Conservation (phyloP, 2,797 vertebrate genomes). For the Nasua narica region DNA sequence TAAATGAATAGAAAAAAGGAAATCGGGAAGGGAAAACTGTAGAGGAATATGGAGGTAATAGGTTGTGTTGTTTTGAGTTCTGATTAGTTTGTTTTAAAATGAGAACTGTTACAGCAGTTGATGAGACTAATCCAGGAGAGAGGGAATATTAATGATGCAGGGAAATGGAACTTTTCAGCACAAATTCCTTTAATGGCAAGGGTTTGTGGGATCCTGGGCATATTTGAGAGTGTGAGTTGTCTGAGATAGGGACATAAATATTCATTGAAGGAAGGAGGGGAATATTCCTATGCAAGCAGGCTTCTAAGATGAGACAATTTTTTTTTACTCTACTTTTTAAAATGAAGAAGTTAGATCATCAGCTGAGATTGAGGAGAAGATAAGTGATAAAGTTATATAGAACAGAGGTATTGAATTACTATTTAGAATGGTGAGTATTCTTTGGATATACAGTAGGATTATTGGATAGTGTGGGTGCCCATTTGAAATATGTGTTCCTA, state of each 20-base stretch:
- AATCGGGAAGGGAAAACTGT: background rate
- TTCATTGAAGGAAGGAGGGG: background rate
- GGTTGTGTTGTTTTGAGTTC: background rate
- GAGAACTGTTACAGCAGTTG: background rate
- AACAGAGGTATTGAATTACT: background rate
- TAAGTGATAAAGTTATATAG: background rate
- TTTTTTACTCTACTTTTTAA: background rate
- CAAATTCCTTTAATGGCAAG: background rate
- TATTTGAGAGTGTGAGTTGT: background rate
- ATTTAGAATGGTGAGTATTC: background rate
- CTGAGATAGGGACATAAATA: background rate
- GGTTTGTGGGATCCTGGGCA: background rate
- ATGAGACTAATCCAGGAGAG: background rate
- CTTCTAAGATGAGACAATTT: background rate
- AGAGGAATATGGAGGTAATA: background rate
- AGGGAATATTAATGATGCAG: background rate
- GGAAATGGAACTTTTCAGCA: background rate
- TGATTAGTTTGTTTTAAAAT: background rate
- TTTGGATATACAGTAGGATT: background rate
- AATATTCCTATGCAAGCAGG: background rate
- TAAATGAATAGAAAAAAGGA: background rate
- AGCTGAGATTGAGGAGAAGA: background rate
- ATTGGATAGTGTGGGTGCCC: background rate
- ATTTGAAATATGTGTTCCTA: background rate
- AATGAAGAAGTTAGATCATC: background rate